Evolutionary conservation across 2,113 vertebrate genomes (phyloP).

Genomic region (Piaya cayana): DNA sequence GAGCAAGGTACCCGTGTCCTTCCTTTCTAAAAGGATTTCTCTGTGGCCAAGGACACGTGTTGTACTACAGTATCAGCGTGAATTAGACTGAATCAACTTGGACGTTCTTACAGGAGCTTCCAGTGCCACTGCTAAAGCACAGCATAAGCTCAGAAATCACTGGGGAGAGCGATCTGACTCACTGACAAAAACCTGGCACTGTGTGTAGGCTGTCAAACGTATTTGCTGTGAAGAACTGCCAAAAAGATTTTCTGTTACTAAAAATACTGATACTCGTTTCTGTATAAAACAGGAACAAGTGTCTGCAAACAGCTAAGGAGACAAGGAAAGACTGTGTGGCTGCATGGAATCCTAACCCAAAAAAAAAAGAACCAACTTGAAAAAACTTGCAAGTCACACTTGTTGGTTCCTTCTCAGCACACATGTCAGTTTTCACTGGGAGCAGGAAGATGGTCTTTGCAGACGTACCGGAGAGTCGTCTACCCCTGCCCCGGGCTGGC

Average conservation of each 20-base stretch:
- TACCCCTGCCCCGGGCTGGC: conserved; percentile 63
- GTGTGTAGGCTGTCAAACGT: neutral
- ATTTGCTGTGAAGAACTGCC: neutral
- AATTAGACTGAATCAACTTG: neutral
- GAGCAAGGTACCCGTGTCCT: neutral
- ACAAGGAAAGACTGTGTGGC: neutral
- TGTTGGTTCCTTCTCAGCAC: neutral
- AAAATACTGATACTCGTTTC: neutral
- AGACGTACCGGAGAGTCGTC: conserved; percentile 81
- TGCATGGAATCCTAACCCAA: neutral
- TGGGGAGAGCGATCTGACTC: neutral
- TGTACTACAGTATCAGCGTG: accelerated
- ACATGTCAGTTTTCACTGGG: neutral
- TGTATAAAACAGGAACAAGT: too few relatives aligned
- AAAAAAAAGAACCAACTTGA: neutral
- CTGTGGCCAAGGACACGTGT: neutral
- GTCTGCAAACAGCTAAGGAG: neutral
- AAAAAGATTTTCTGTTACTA: neutral
- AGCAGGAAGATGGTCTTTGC: accelerated
- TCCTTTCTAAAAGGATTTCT: neutral
- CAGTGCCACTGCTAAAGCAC: neutral
- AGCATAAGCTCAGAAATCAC: neutral
- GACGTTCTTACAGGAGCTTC: neutral
- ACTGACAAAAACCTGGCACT: neutral
- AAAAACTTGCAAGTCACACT: neutral